Evolutionary conservation across 2,888 invertebrate species (phyloP), one percentile per base, ranked within the genome.

Genomic region (Margaritifera margaritifera): DNA sequence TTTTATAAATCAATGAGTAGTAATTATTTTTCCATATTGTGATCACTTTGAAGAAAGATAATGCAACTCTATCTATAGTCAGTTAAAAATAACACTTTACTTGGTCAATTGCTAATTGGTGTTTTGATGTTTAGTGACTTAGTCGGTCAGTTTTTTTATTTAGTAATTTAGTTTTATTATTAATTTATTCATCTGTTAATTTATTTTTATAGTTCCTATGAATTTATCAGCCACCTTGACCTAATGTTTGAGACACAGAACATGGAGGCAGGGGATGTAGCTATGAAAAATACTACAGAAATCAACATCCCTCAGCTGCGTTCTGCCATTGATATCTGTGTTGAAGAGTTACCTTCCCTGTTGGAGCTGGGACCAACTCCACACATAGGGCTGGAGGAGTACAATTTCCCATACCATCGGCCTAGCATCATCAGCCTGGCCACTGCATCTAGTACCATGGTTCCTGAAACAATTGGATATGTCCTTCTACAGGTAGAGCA

Each of bases 391-490:
- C 66, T 75, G 51, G 67, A 77, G 57, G 82, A 84, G 27, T 88
- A 79, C 72, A 78, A 82, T 72, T 88, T 88, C 80, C 87, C 88
- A 4, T 89, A 89, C 73, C 87, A 89, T 69, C 73, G 84, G 25
- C 88, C 88, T 3, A 87, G 87, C 65, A 80, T 88, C 31, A 74
- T 86, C 67, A 87, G 86, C 63, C 57, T 86, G 66, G 80, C 82
- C 15, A 85, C 84, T 31, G 83, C 80, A 1, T 81, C 84, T 54
- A 85, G 84, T 53, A 75, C 81, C 5, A 74, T 83, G 72, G 85
- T 88, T 86, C 87, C 88, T 22, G 87, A 88, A 72, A 85, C 85
- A 42, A 80, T 88, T 18, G 87, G 87, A 59, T 87, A 87, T 76
- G 86, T 86, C 11, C 78, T 88, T 4, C 75, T 87, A 25, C 88